Evolutionary conservation across 2,888 invertebrate species (phyloP).

Genomic region (Caenorhabditis uteleia): DNA sequence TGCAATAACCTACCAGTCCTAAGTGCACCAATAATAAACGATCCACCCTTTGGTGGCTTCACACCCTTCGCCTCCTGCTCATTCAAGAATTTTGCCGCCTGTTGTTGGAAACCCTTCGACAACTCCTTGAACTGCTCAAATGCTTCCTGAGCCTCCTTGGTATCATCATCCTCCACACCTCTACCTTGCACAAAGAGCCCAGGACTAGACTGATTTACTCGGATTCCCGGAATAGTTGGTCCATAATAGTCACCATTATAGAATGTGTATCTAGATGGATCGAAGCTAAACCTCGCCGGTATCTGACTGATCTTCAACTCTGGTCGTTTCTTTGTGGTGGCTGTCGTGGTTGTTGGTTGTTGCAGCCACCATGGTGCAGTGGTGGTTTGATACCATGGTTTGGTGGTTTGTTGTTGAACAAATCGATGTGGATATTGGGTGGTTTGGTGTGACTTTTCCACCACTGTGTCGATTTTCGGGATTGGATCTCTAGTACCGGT

Average conservation of each 20-base stretch:
- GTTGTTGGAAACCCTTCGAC: slow-evolving; percentile 21
- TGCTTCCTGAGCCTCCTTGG: slow-evolving; percentile 22
- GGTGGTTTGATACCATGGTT: slow-evolving; percentile 33
- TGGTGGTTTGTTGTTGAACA: neutral
- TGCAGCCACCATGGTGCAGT: slow-evolving; percentile 33
- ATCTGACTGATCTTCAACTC: neutral
- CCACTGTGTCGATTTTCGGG: slow-evolving; percentile 8
- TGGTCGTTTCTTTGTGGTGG: neutral
- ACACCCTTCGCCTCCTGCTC: neutral
- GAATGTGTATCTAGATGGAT: slow-evolving; percentile 40
- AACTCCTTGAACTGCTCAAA: slow-evolving; percentile 32
- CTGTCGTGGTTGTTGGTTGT: slow-evolving; percentile 17
- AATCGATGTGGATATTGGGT: neutral
- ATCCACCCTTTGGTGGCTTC: neutral
- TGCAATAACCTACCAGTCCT: slow-evolving; percentile 6
- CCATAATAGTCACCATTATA: slow-evolving; percentile 49
- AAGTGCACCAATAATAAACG: slow-evolving; percentile 19
- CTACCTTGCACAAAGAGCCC: slow-evolving; percentile 23
- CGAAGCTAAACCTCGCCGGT: slow-evolving; percentile 30
- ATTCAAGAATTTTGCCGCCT: slow-evolving; percentile 25
- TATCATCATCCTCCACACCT: slow-evolving; percentile 9
- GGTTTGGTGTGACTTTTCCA: neutral
- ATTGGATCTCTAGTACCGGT: neutral
- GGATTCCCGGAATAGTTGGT: slow-evolving; percentile 46
- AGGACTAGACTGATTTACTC: slow-evolving; percentile 28